A percentile compares a stretch with the other conserved stretches of the same genome.
Evolutionary conservation across 2,113 vertebrate species (phyloP).

Genomic region (Trematomus loennbergii): DNA sequence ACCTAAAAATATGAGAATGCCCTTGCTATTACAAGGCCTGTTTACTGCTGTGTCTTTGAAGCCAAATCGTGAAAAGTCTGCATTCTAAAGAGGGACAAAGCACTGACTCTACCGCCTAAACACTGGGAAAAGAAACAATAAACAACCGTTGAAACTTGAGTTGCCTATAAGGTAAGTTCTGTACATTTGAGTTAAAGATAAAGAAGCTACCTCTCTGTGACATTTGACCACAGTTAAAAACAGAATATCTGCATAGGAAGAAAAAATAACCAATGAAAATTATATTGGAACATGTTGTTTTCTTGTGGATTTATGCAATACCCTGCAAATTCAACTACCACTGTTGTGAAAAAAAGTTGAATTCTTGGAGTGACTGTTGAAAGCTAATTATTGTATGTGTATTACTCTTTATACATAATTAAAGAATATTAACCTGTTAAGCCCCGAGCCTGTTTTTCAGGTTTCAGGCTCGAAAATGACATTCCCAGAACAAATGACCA

Average conservation of each 20-base stretch:
- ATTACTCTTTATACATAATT: too few species aligned
- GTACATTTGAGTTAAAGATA: background rate
- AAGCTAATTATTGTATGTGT: too few species aligned
- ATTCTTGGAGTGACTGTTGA: too few species aligned
- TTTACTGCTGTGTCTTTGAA: conserved; percentile 31
- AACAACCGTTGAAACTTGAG: background rate
- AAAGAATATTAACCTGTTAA: too few species aligned
- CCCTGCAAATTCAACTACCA: too few species aligned
- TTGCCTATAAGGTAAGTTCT: background rate
- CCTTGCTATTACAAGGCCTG: conserved; percentile 31
- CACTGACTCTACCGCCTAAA: background rate
- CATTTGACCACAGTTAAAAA: background rate
- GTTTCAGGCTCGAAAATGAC: too few species aligned
- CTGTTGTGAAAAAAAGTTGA: too few species aligned
- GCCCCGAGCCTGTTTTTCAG: too few species aligned
- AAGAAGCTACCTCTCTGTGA: background rate
- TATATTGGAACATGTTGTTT: background rate
- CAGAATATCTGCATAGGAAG: conserved; percentile 3
- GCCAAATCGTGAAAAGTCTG: conserved; percentile 33
- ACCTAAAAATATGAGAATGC: conserved; percentile 53
- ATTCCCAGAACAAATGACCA: too few species aligned
- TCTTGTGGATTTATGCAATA: background rate
- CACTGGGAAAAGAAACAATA: background rate
- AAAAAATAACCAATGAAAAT: background rate
- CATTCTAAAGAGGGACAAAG: conserved; percentile 3